Conservation (phyloP, 1,140 invertebrate genomes). For the Halesus radiatus region DNA sequence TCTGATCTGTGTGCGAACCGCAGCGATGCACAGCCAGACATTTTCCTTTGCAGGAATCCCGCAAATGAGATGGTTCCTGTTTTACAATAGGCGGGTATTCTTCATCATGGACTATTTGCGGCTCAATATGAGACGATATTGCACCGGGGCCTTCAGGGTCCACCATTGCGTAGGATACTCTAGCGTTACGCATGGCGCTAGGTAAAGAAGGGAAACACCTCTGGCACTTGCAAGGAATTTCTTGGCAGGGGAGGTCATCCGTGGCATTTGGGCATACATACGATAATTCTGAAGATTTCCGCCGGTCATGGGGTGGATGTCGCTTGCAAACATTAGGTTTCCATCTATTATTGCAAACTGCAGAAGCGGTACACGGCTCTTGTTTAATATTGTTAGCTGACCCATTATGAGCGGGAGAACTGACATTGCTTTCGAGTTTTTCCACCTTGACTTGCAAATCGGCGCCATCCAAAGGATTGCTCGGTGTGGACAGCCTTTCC, state of each 20-base stretch:
- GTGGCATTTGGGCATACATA: constrained; percentile 27
- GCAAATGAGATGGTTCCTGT: neutral
- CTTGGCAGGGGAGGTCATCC: constrained; percentile 19
- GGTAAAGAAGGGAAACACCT: constrained; percentile 50
- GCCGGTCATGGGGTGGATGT: neutral
- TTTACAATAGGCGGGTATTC: constrained; percentile 7
- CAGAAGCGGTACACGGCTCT: constrained; percentile 4
- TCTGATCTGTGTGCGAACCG: neutral
- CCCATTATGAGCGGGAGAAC: constrained; percentile 1
- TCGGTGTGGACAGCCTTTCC: neutral
- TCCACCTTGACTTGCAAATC: constrained; percentile 31
- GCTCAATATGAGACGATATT: neutral
- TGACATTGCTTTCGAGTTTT: constrained; percentile 3
- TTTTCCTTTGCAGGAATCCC: constrained; percentile 25
- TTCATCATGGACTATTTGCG: neutral
- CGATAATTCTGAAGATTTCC: constrained; percentile 4
- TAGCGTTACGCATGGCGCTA: constrained; percentile 23
- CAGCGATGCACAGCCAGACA: constrained; percentile 2
- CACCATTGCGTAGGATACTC: neutral
- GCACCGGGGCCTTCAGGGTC: constrained; percentile 11
- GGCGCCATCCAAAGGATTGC: constrained; percentile 2
- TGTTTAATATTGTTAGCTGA: constrained; percentile 21
- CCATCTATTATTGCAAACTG: constrained; percentile 35
- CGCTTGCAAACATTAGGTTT: constrained; percentile 16
- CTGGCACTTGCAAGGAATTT: constrained; percentile 49